These are phyloP conservation scores for Colinus virginianus DNA, from an alignment of 2,113 vertebrate species.

Conservation along the genomic window DNA sequence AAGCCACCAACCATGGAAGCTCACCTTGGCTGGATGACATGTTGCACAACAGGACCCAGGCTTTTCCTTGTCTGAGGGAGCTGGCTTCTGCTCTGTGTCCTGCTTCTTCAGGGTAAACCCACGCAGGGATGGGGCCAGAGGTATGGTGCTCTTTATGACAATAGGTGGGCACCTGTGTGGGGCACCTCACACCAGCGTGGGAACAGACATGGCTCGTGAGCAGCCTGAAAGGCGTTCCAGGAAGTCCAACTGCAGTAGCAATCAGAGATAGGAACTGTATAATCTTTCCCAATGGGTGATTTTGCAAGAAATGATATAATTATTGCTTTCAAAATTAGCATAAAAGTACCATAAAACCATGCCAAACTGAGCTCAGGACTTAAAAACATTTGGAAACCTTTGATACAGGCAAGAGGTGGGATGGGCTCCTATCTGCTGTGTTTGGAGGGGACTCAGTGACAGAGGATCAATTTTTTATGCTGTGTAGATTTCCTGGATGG, in stretches of 20 bases:
- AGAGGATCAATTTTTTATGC: background rate
- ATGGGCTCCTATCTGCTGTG: background rate
- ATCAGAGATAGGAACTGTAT: background rate
- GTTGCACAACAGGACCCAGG: accelerated
- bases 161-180: accelerated
- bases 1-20: background rate
- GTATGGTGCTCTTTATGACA: background rate
- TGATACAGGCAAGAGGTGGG: background rate
- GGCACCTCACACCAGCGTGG: accelerated
- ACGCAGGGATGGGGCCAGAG: accelerated
- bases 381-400: background rate
- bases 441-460: background rate
- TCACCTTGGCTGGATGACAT: background rate
- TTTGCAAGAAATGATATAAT: conserved; percentile 40
- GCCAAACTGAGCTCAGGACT: background rate
- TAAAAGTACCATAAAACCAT: background rate
- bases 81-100: background rate
- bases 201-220: accelerated
- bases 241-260: background rate
- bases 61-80: background rate
- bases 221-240: background rate
- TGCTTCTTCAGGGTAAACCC: background rate
- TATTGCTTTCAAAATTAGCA: conserved; percentile 12
- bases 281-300: conserved; percentile 22
- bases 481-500: background rate